These are phyloP conservation scores for Micrasema minimum DNA, from an alignment of 1,140 invertebrate species.

Conservation along the genomic window DNA sequence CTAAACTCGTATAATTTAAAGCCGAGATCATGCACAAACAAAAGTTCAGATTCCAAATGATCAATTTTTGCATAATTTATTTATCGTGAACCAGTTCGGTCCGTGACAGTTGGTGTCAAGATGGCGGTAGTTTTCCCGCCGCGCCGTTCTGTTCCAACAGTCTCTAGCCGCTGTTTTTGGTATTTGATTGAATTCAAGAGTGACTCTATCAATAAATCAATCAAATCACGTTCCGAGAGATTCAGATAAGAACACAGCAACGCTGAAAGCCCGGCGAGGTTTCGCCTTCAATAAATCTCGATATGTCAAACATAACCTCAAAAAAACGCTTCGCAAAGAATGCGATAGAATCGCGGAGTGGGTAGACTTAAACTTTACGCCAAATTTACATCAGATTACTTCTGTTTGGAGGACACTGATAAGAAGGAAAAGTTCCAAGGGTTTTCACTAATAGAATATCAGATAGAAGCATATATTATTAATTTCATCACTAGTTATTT, in stretches of 20 bases:
- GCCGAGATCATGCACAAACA: too few relatives aligned
- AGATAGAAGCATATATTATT: too few relatives aligned
- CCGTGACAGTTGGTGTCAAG: not conserved
- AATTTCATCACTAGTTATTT: too few relatives aligned
- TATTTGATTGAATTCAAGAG: too few relatives aligned
- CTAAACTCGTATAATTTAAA: too few relatives aligned
- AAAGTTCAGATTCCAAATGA: too few relatives aligned
- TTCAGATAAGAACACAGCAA: slow-evolving; percentile 11
- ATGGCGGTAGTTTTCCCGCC: slow-evolving; percentile 6
- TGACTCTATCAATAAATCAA: slow-evolving; percentile 45
- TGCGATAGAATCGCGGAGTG: not conserved
- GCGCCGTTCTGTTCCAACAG: not conserved
- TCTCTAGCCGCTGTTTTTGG: too few relatives aligned
- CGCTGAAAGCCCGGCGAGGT: slow-evolving; percentile 20
- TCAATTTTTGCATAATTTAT: slow-evolving; percentile 7
- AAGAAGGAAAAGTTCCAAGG: too few relatives aligned
- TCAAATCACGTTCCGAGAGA: slow-evolving; percentile 39
- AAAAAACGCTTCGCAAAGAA: slow-evolving; percentile 10
- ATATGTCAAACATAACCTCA: slow-evolving; percentile 39
- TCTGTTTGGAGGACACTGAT: not conserved
- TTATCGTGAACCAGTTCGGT: not conserved
- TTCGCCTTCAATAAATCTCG: slow-evolving; percentile 46
- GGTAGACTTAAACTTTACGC: too few relatives aligned
- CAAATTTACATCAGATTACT: not conserved
- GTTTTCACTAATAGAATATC: too few relatives aligned